Evolutionary conservation across 2,113 vertebrate genomes (phyloP), one percentile per base, ranked within the genome.

Genomic region (Gavialis gangeticus): DNA sequence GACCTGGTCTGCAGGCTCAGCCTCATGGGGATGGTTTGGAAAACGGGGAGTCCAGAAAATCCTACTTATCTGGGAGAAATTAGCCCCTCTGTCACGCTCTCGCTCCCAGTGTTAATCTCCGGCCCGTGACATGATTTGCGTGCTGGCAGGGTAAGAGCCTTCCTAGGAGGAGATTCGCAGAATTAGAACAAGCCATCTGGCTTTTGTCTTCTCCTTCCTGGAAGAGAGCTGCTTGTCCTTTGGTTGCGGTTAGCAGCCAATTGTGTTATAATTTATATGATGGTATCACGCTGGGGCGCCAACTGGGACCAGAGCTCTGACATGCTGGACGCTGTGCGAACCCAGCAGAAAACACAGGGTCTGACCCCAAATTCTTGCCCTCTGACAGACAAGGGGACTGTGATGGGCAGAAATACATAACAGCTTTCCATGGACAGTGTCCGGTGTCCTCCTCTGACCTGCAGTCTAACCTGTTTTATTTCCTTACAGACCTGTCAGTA

Each of bases 181-280:
- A 94, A 92, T 94, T 95, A 95, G 90, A 84, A 92, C 34, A 78
- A 94, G 79, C 96, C 94, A 91, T 93, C 94, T 97, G 94, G 96
- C 92, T 94, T 94, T 93, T 95, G 85, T 85, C 87, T 63, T 75
- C 25, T 34, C 91, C n/a, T 67, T 71, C 67, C 37, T 21, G 37
- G 2, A 12, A 75, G 71, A 80, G 46, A 67, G 30, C 27, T 7
- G 0, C 82, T 87, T 30, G 82, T 94, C 94, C 89, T 90, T 90
- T 87, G 77, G 25, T 67, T 66, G n/a, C 73, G 73, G 59, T 6
- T 8, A 92, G 25, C 76, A 93, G 79, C 25, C n/a, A 24, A 57
- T 91, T 89, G 90, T 82, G 78, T 86, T 2, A 2, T 30, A 4
- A 55, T 5, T 86, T 58, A 13, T 28, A 2, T 66, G 27, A 34